A percentile compares a stretch with the other conserved stretches of the same genome.
Evolutionary conservation across 2,113 vertebrate species (phyloP).

Genomic region (Tiliqua scincoides): DNA sequence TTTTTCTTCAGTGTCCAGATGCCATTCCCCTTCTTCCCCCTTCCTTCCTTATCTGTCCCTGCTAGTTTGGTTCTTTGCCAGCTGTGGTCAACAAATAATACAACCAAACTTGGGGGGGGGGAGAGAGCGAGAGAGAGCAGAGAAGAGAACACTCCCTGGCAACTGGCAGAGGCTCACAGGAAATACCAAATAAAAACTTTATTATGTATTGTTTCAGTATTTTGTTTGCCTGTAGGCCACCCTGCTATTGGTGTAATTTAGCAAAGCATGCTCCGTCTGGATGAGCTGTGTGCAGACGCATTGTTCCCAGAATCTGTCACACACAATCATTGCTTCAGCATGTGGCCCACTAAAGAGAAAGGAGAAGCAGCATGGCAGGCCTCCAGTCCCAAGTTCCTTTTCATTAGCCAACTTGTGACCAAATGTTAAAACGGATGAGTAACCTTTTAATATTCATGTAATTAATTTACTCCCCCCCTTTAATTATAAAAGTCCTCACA

Average conservation of each 20-base stretch:
- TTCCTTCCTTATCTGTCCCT: conserved; percentile 78
- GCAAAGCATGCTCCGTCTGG: conserved; percentile 79
- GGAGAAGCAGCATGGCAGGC: conserved; percentile 77
- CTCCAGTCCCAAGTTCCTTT: conserved; percentile 78
- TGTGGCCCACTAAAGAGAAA: conserved; percentile 75
- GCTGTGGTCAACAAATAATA: conserved; percentile 85
- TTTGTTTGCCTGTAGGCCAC: conserved; percentile 83
- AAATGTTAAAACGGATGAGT: conserved; percentile 82
- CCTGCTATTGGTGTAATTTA: conserved; percentile 78
- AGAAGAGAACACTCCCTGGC: conserved; percentile 79
- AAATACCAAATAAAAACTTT: conserved; percentile 89
- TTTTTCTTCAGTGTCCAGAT: conserved; percentile 91
- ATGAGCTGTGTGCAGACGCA: conserved; percentile 73
- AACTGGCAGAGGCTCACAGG: conserved; percentile 82
- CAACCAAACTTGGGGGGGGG: conserved; percentile 75
- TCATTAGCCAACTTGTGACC: conserved; percentile 85
- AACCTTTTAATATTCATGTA: conserved; percentile 85
- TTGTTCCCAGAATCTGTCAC: conserved; percentile 78
- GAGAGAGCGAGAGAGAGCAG: conserved; percentile 59
- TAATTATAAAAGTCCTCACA: conserved; percentile 70
- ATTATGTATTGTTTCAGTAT: conserved; percentile 83
- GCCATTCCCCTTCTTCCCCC: conserved; percentile 73
- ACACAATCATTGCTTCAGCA: conserved; percentile 80
- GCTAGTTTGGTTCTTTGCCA: conserved; percentile 81
- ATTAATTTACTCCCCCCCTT: conserved; percentile 81